phyloP scores from a whole-genome alignment of 2,113 vertebrate species.

The Pterocles gutturalis region DNA sequence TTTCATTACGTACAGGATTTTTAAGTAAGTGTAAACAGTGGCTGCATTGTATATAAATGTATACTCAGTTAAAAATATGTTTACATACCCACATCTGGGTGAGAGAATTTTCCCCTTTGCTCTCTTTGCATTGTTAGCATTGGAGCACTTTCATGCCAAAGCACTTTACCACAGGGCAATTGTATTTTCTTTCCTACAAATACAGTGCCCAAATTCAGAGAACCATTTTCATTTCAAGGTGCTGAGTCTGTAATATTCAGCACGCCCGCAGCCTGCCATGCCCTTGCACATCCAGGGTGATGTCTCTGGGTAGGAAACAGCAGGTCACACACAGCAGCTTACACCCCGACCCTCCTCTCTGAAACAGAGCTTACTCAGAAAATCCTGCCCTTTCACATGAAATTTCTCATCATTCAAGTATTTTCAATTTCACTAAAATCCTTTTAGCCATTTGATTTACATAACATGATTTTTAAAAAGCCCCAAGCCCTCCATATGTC shows the following conservation, averaged over 20 bases:
- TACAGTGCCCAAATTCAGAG: not conserved
- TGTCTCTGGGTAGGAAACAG: not conserved
- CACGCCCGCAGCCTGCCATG: rapidly evolving
- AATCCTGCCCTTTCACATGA: not conserved
- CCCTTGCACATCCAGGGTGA: not conserved
- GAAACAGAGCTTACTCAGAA: not conserved
- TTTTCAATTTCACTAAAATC: not conserved
- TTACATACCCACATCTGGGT: not conserved
- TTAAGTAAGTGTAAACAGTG: constrained; percentile 36
- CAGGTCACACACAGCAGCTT: not conserved
- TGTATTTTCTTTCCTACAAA: not conserved
- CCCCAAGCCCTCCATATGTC: not conserved
- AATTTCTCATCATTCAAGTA: not conserved
- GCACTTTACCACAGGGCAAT: not conserved
- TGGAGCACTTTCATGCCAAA: not conserved
- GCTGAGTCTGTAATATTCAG: not conserved
- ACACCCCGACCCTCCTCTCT: rapidly evolving
- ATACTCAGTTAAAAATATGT: constrained; percentile 34
- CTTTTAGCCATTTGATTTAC: not conserved
- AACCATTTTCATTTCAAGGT: not conserved
- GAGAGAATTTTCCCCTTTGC: constrained; percentile 10
- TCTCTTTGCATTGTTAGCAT: not conserved
- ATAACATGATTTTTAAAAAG: no score
- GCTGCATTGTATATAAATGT: not conserved
- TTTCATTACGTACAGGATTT: constrained; percentile 49